These are phyloP conservation scores for Acrobasis repandana DNA, from an alignment of 2,888 invertebrate species.

Conservation along the genomic window DNA sequence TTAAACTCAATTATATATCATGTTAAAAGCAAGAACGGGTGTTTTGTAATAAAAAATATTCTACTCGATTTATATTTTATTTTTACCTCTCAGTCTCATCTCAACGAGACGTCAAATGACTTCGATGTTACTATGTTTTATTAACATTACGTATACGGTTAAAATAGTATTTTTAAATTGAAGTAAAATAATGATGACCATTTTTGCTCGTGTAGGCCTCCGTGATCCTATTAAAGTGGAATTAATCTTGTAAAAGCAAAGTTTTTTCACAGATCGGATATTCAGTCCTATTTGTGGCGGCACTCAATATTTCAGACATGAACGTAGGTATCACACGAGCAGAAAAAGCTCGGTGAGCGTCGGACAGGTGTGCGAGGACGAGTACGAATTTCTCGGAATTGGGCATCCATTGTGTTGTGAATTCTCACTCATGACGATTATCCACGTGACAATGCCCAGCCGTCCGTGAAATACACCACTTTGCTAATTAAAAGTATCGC, in stretches of 20 bases:
- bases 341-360: slow-evolving; percentile 50
- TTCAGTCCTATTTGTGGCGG: slow-evolving; percentile 21
- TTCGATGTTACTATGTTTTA: not conserved
- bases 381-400: slow-evolving; percentile 61
- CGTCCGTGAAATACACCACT: not conserved
- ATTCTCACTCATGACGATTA: slow-evolving; percentile 41
- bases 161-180: slow-evolving; percentile 15
- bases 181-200: slow-evolving; percentile 21
- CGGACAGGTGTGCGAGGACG: slow-evolving; percentile 85
- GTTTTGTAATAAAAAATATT: too few species aligned
- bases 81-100: too few species aligned
- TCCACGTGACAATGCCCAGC: slow-evolving; percentile 20
- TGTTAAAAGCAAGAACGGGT: too few species aligned
- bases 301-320: slow-evolving; percentile 45
- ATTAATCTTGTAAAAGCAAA: slow-evolving; percentile 23
- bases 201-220: slow-evolving; percentile 12
- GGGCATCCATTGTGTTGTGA: slow-evolving; percentile 57
- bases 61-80: too few species aligned
- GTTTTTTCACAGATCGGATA: slow-evolving; percentile 16
- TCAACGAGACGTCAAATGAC: too few species aligned
- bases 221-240: slow-evolving; percentile 17
- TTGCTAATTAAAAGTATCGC: slow-evolving; percentile 14
- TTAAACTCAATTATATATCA: too few species aligned
- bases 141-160: not conserved
- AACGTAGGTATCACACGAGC: slow-evolving; percentile 26